Conservation (phyloP, 2,888 invertebrate genomes). For the Coremacera marginata region DNA sequence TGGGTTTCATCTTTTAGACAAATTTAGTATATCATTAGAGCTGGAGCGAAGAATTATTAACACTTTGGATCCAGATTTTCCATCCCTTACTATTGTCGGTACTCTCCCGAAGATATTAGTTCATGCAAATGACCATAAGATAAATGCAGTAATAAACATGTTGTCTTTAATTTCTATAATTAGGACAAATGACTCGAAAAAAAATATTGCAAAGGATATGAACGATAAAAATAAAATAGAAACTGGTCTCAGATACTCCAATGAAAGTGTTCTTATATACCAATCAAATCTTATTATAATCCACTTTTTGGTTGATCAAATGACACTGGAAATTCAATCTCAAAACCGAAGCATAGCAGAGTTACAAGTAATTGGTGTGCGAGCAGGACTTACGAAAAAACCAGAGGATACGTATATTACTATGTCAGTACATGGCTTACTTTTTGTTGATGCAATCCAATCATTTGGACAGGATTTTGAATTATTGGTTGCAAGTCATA, state of each 20-base stretch:
- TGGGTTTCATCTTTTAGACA: constrained; percentile 86
- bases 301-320: constrained; percentile 89
- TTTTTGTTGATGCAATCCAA: constrained; percentile 94
- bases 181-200: constrained; percentile 22
- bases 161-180: constrained; percentile 58
- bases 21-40: constrained; percentile 79
- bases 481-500: constrained; percentile 92
- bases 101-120: constrained; percentile 88
- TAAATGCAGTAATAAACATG: constrained; percentile 76
- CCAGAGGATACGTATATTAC: constrained; percentile 82
- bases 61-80: constrained; percentile 88
- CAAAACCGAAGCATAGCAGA: constrained; percentile 92
- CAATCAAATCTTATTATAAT: constrained; percentile 75
- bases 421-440: constrained; percentile 90
- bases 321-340: constrained; percentile 89
- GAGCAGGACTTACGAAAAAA: constrained; percentile 80
- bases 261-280: constrained; percentile 31
- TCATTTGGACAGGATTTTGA: constrained; percentile 97
- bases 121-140: constrained; percentile 92
- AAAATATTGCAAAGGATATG: constrained; percentile 3
- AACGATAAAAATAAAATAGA: constrained; percentile 16
- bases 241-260: constrained; percentile 37
- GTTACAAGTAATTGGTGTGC: constrained; percentile 90
- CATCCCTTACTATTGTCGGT: constrained; percentile 85
- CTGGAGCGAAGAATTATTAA: constrained; percentile 85